A percentile compares a stretch with the other conserved stretches of the same genome.
phyloP scores from a whole-genome alignment of 1,140 invertebrate species.

The Drosophila neocordata region DNA sequence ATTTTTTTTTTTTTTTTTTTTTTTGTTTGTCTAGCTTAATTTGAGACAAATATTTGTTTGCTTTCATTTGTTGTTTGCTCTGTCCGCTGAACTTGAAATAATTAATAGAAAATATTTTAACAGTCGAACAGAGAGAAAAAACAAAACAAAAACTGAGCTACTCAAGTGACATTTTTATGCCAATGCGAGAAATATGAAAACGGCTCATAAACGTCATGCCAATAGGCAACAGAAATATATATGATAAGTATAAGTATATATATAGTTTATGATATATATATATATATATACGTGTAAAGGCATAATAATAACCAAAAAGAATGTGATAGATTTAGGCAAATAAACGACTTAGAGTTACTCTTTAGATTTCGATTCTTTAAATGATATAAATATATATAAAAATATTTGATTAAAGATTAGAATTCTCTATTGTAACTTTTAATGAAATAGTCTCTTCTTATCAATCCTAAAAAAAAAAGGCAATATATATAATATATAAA shows the following conservation, averaged over 20 bases:
- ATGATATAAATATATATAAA: too few relatives aligned
- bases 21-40: constrained; percentile 63
- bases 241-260: not conserved
- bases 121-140: constrained; percentile 19
- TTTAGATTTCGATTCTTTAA: too few relatives aligned
- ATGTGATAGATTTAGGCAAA: constrained; percentile 4
- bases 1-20: constrained; percentile 10
- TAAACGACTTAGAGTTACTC: not conserved
- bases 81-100: constrained; percentile 48
- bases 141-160: not conserved
- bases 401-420: too few relatives aligned
- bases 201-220: constrained; percentile 42
- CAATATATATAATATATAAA: too few relatives aligned
- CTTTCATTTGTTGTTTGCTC: constrained; percentile 22
- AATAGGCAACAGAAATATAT: not conserved
- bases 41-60: constrained; percentile 64
- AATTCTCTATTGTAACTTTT: too few relatives aligned
- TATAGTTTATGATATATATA: not conserved
- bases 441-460: too few relatives aligned
- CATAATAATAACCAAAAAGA: constrained; percentile 17
- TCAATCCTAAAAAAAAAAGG: too few relatives aligned
- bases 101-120: constrained; percentile 68
- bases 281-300: not conserved
- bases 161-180: constrained; percentile 72
- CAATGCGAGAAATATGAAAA: constrained; percentile 51